Evolutionary conservation across 1,140 invertebrate species (phyloP), one percentile per base, ranked within the genome.

Genomic region (Branchinecta lindahli): DNA sequence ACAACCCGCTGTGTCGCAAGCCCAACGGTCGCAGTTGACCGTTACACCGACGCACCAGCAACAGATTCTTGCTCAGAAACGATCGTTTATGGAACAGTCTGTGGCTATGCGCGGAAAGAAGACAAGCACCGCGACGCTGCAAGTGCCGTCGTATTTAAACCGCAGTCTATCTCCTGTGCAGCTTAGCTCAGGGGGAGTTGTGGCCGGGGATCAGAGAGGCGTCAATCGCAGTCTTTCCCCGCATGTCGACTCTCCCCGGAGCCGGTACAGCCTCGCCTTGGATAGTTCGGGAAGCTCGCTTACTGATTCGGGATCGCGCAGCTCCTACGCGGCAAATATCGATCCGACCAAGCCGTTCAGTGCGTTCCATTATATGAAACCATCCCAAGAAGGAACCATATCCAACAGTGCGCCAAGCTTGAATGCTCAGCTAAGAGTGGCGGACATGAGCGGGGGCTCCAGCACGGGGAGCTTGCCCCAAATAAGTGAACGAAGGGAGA

Each of bases 381-480:
- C 33, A 33, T 61, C 52, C 52, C 52, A 61, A 20, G 52, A 61
- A 15, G 52, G 52, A 20, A 61, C 12, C 18, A 15, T 12, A 15
- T 61, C 52, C 12, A 61, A 61, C 52, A 61, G 52, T 61, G 18
- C 52, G 12, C 52, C 52, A 61, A 61, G 52, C 18, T 20, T 61
- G 52, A 61, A 61, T 61, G 33, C 33, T 33, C 33, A 52, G 20
- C 69, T 18, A 12, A 21, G 15, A 70, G 47, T 46, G 21, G 67
- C 8, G 44, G 66, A 47, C 9, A 44, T 44, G 18, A 44, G 66
- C 61, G 68, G 47, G 20, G 66, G 65, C 33, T 21, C 65, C 44
- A n/a, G 44, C 45, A 68, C 67, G 45, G 46, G 47, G 45, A 67
- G 45, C 21, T 71, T 71, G 69, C 44, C 45, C 66, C 46, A 69